Conservation (phyloP, 2,888 invertebrate species). For the Dioctria linearis region DNA sequence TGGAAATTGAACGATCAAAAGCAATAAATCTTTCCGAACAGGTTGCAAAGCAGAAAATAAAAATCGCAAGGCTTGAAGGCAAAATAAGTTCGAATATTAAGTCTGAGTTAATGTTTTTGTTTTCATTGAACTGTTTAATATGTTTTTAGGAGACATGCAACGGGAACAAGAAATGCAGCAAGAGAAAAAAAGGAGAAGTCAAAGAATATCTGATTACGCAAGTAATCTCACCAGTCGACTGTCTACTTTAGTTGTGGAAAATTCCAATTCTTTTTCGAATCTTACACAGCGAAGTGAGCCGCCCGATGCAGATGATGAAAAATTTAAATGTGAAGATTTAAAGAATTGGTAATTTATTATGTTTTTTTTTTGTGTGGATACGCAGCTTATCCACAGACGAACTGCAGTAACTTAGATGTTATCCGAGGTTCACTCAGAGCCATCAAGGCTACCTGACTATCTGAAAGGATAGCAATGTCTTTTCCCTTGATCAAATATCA, state of each 20-base stretch:
- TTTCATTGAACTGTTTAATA: not conserved
- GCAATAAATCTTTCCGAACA: slow-evolving; percentile 63
- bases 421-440: too few relatives aligned
- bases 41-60: slow-evolving; percentile 65
- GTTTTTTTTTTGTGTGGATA: too few relatives aligned
- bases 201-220: slow-evolving; percentile 67
- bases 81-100: slow-evolving; percentile 63
- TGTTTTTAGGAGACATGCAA: slow-evolving; percentile 64
- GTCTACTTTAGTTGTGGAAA: slow-evolving; percentile 67
- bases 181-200: slow-evolving; percentile 67
- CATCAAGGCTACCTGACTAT: too few relatives aligned
- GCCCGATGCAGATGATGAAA: slow-evolving; percentile 9
- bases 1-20: slow-evolving; percentile 64
- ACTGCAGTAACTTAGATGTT: too few relatives aligned
- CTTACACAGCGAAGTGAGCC: not conserved
- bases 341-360: slow-evolving; percentile 64
- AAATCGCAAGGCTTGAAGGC: slow-evolving; percentile 65
- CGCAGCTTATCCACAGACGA: too few relatives aligned
- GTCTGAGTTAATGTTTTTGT: not conserved
- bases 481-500: too few relatives aligned
- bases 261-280: slow-evolving; percentile 60
- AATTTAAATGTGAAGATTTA: slow-evolving; percentile 61
- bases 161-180: slow-evolving; percentile 65
- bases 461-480: too few relatives aligned
- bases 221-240: slow-evolving; percentile 62